These are phyloP conservation scores for Pristis pectinata DNA, from an alignment of 2,797 vertebrate species.

Conservation along the genomic window DNA sequence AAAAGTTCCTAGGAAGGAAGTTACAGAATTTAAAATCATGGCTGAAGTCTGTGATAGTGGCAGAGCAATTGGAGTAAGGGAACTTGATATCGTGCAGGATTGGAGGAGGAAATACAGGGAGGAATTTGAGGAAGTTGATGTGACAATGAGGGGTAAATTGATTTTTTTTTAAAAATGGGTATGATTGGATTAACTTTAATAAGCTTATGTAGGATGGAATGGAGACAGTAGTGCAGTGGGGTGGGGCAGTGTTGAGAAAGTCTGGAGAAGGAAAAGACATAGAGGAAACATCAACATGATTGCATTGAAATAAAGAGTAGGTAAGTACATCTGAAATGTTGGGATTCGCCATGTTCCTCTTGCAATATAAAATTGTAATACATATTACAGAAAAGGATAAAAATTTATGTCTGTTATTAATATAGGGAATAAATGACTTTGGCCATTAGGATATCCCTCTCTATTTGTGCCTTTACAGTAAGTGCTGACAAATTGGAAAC, in stretches of 20 bases:
- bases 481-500: too few relatives aligned
- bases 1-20: background rate
- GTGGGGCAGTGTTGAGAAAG: background rate
- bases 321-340: background rate
- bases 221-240: background rate
- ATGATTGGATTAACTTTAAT: background rate
- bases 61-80: background rate
- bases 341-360: background rate
- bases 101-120: background rate
- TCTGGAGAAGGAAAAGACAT: background rate
- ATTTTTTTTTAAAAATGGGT: background rate
- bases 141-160: background rate
- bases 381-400: background rate
- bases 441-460: background rate
- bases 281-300: background rate
- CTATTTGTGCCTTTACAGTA: background rate
- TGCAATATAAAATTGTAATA: background rate
- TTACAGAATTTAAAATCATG: background rate
- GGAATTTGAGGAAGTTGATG: background rate
- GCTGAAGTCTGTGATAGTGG: background rate
- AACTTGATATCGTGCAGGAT: background rate
- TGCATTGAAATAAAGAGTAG: background rate
- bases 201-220: background rate
- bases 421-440: background rate
- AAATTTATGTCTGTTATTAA: background rate